Base-by-base conservation (phyloP, 1,140 invertebrate genomes). In the Campodea augens region DNA sequence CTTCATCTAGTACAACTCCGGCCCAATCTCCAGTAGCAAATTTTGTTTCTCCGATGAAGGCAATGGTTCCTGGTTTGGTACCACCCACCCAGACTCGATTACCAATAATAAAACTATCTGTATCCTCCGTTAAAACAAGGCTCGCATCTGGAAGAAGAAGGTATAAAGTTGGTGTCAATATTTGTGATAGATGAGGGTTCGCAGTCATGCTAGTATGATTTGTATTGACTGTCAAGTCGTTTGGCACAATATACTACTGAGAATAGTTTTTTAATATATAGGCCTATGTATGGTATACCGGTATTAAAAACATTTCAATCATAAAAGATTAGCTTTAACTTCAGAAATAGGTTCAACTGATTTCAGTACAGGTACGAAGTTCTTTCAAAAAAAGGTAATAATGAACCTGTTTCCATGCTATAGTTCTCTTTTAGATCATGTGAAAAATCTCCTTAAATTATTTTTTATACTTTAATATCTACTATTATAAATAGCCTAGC, bases 11-110 rank as follows among this genome's bases (percentile, higher is more conserved):
- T 25, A 92, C 89, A 44, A 98, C 79, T 29, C 93, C 93, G 54
- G 89, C 91, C 92, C 92, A 98, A 47, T 92, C 85, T 51, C 92
- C 92, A 25, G 82, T 76, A 20, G 85, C 91, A 63, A 98, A 98
- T 58, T 89, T 77, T 25, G 92, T 93, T 60, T 96, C 91, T n/a
- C 95, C 95, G 48, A 98, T 90, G 61, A 86, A 98, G 22, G 91
- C 89, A 51, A 98, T 95, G 54, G 77, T 74, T 23, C 92, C 93
- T 3, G 88, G 79, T 59, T 95, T 93, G n/a, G 76, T 80, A 27
- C 91, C 91, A 55, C 88, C 87, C 24, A 98, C 90, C 81, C 83
- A 97, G 52, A 97, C 83, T 51, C 78, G 69, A 57, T 97, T 85
- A 32, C 91, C 91, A 55, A 96, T 87, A 53, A 90, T 93, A 62